Percentiles rank a stretch among this genome's conserved stretches.
Conservation (phyloP, 2,113 vertebrate species). For the Channa argus region DNA sequence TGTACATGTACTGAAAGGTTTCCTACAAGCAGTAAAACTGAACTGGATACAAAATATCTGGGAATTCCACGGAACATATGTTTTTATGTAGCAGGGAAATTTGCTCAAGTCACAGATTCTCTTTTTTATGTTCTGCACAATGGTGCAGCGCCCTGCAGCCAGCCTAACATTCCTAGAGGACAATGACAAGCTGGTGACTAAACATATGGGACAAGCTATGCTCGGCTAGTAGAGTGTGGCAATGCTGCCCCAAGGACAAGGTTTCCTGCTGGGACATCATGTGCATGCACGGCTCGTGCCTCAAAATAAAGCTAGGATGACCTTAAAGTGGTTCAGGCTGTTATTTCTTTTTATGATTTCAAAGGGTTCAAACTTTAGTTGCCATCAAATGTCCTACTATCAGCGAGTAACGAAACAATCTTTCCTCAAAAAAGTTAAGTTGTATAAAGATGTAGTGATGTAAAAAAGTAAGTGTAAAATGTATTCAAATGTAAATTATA, state of each 20-base stretch:
- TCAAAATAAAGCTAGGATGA: conserved; percentile 28
- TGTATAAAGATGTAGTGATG: too few relatives aligned
- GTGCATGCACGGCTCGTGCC: conserved; percentile 14
- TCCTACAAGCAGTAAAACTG: not conserved
- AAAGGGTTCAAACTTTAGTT: not conserved
- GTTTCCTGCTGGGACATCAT: conserved; percentile 54
- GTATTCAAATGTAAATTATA: too few relatives aligned
- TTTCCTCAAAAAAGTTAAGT: too few relatives aligned
- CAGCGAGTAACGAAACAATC: too few relatives aligned
- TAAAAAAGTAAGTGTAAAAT: too few relatives aligned
- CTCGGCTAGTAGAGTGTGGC: conserved; percentile 41
- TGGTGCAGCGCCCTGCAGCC: conserved; percentile 15
- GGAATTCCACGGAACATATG: not conserved
- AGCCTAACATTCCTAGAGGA: conserved; percentile 38
- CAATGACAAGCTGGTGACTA: conserved; percentile 56
- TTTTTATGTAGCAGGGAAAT: conserved; percentile 6
- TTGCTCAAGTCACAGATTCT: conserved; percentile 6
- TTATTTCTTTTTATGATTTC: not conserved
- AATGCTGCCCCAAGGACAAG: conserved; percentile 43
- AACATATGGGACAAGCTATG: conserved; percentile 62
- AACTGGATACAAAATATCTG: not conserved
- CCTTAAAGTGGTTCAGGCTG: conserved; percentile 29
- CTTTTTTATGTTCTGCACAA: conserved; percentile 2
- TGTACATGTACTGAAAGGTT: not conserved
- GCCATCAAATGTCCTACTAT: too few relatives aligned